Evolutionary conservation across 2,113 vertebrate genomes (phyloP).

Genomic region (Anarhynchus alexandrinus): DNA sequence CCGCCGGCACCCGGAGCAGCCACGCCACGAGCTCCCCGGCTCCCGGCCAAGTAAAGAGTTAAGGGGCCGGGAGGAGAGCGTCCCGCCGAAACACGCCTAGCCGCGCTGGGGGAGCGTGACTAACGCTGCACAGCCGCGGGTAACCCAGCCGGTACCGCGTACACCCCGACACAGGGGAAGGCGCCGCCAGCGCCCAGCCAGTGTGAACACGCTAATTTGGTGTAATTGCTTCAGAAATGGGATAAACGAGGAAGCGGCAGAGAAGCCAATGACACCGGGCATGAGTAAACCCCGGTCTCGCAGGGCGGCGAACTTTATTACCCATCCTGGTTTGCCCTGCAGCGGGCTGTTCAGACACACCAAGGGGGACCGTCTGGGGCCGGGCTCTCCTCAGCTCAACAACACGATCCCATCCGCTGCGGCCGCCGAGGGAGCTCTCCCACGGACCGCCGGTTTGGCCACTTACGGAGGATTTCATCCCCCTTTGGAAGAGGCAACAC

Average conservation of each 20-base stretch:
- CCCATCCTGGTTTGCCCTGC: background rate
- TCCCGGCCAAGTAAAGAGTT: background rate
- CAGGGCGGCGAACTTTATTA: background rate
- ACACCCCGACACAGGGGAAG: background rate
- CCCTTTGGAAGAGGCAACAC: background rate
- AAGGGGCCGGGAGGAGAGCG: background rate
- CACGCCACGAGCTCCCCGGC: rapidly evolving
- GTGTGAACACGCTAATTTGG: background rate
- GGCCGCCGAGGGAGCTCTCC: rapidly evolving
- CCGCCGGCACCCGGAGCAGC: background rate
- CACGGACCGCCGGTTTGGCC: background rate
- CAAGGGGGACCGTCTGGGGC: rapidly evolving
- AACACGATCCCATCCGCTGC: rapidly evolving
- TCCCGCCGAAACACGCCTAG: background rate
- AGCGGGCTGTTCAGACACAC: background rate
- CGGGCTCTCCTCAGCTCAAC: background rate
- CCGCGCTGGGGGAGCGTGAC: background rate
- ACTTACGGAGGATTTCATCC: background rate
- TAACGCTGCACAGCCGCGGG: background rate
- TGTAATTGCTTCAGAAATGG: background rate
- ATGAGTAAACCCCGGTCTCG: background rate
- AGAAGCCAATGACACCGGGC: background rate
- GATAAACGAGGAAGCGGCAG: background rate
- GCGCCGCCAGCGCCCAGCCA: background rate
- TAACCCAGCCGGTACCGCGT: rapidly evolving